Evolutionary conservation across 2,113 vertebrate species (phyloP).

Genomic region (Zosterops lateralis): DNA sequence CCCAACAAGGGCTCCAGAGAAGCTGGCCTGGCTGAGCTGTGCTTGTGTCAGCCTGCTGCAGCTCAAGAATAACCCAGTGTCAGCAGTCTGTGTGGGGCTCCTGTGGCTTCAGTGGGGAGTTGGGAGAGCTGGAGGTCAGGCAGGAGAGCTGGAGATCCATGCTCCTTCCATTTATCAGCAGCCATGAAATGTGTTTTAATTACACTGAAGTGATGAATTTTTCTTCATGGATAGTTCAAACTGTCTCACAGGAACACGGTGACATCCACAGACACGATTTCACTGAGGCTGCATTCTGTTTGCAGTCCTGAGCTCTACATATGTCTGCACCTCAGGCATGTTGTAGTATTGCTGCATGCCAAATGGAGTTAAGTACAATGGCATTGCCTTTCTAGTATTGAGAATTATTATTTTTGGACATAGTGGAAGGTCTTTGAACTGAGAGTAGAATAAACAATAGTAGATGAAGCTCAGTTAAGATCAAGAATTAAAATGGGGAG

Average conservation of each 20-base stretch:
- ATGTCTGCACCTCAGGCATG: neutral
- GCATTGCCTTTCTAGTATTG: neutral
- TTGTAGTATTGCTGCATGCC: neutral
- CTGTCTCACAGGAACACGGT: accelerated
- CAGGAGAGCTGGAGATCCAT: neutral
- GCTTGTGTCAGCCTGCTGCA: neutral
- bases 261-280: accelerated
- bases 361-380: neutral
- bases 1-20: neutral
- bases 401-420: neutral
- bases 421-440: neutral
- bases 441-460: neutral
- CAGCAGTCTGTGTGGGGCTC: neutral
- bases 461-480: neutral
- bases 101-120: neutral
- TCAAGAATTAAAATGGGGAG: accelerated
- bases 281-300: neutral
- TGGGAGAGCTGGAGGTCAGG: neutral
- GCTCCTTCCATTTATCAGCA: neutral
- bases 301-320: neutral
- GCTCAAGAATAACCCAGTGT: neutral
- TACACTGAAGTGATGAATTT: neutral
- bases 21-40: neutral
- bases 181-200: neutral
- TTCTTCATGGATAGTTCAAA: neutral